Evolutionary conservation across 2,797 vertebrate species (phyloP).

Genomic region (Agapornis canus): DNA sequence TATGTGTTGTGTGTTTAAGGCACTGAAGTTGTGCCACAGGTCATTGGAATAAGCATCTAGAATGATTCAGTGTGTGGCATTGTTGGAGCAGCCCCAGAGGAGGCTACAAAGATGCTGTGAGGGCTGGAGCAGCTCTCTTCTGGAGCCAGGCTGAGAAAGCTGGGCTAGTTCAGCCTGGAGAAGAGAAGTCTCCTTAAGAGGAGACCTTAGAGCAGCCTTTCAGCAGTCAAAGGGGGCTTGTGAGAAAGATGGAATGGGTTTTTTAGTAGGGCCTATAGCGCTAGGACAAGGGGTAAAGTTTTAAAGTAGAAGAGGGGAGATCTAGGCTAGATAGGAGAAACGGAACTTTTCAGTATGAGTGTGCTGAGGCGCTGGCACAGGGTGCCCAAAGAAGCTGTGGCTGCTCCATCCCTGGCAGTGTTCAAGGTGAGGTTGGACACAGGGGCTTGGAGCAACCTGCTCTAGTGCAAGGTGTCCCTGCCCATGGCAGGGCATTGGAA

Average conservation of each 20-base stretch:
- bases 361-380: neutral
- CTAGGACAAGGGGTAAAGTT: neutral
- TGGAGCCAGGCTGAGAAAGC: neutral
- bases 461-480: too few species aligned
- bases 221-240: neutral
- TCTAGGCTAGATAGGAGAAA: neutral
- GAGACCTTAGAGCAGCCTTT: neutral
- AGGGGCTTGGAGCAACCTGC: too few species aligned
- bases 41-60: neutral
- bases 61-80: neutral
- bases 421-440: too few species aligned
- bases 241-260: neutral
- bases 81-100: neutral
- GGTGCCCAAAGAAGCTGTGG: too few species aligned
- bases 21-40: neutral
- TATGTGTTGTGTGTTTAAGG: neutral
- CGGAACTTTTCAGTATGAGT: neutral
- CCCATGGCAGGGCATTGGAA: neutral
- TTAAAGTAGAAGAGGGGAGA: neutral
- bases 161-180: neutral
- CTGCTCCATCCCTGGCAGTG: too few species aligned
- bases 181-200: neutral
- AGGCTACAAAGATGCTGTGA: fast-evolving
- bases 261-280: neutral
- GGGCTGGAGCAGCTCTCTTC: neutral